Percentiles rank a stretch among this genome's conserved stretches.
phyloP scores from a whole-genome alignment of 1,140 invertebrate species.

The Periplaneta americana region DNA sequence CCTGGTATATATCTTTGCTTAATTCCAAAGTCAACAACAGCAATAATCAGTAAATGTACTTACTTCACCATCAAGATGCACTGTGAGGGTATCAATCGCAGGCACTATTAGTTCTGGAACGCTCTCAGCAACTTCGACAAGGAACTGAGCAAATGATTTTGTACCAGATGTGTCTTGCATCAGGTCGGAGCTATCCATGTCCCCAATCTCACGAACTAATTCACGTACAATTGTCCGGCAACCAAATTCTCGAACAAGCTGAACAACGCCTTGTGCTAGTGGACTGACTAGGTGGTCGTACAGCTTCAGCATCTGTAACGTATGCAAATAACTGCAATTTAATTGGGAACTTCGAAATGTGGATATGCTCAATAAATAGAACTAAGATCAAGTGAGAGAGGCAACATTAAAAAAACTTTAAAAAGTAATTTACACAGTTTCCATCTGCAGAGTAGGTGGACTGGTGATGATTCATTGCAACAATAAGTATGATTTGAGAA shows the following conservation, averaged over 20 bases:
- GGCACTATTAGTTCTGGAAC: constrained; percentile 59
- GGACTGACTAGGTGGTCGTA: constrained; percentile 61
- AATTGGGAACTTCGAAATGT: neutral
- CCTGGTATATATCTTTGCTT: too few relatives aligned
- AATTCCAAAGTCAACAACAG: too few relatives aligned
- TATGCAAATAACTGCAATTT: neutral
- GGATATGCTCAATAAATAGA: too few relatives aligned
- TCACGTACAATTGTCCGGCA: constrained; percentile 60
- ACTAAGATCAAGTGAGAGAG: too few relatives aligned
- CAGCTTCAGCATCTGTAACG: constrained; percentile 62
- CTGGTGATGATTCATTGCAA: too few relatives aligned
- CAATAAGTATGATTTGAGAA: too few relatives aligned
- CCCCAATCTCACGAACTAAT: constrained; percentile 65
- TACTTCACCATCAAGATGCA: constrained; percentile 53
- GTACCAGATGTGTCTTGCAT: constrained; percentile 52
- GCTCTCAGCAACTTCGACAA: constrained; percentile 60
- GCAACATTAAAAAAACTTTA: too few relatives aligned
- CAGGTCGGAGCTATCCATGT: constrained; percentile 45
- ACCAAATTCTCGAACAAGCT: constrained; percentile 55
- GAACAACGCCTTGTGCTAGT: constrained; percentile 59
- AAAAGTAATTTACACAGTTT: too few relatives aligned
- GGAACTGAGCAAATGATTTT: constrained; percentile 57
- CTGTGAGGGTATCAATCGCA: constrained; percentile 48
- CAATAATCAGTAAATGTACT: too few relatives aligned
- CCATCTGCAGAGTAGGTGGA: too few relatives aligned